These are phyloP conservation scores for Microdon myrmicae DNA, from an alignment of 2,888 invertebrate genomes.

Conservation along the genomic window DNA sequence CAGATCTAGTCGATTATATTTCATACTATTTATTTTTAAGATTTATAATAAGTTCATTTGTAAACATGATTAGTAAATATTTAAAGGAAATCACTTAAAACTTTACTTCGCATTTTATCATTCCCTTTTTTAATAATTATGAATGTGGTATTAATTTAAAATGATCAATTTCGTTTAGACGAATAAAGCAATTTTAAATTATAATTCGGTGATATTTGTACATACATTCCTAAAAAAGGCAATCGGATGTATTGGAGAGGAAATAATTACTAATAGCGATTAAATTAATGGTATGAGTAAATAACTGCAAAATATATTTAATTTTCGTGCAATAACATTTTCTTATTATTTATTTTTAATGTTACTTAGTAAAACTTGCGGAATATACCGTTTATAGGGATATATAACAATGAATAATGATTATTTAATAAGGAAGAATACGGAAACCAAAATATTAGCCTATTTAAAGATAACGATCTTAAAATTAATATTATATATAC, in stretches of 20 bases:
- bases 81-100: slow-evolving; percentile 34
- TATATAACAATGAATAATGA: slow-evolving; percentile 50
- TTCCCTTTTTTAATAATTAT: slow-evolving; percentile 27
- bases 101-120: slow-evolving; percentile 27
- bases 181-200: no score
- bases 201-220: no score
- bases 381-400: slow-evolving; percentile 35
- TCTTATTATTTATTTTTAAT: slow-evolving; percentile 20
- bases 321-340: no score
- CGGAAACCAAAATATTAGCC: slow-evolving; percentile 50
- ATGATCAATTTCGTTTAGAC: no score
- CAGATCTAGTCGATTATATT: background rate
- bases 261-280: no score
- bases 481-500: slow-evolving; percentile 47
- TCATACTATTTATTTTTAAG: slow-evolving; percentile 12
- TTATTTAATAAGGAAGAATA: slow-evolving; percentile 35
- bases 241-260: no score
- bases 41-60: slow-evolving; percentile 12
- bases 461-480: slow-evolving; percentile 42
- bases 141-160: no score
- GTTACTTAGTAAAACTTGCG: no score
- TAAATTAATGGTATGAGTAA: no score
- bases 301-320: no score
- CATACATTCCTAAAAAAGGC: no score
- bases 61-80: slow-evolving; percentile 19